Percentiles rank a stretch among this genome's conserved stretches.
Conservation (phyloP, 1,140 invertebrate species). For the Drosophila auraria region DNA sequence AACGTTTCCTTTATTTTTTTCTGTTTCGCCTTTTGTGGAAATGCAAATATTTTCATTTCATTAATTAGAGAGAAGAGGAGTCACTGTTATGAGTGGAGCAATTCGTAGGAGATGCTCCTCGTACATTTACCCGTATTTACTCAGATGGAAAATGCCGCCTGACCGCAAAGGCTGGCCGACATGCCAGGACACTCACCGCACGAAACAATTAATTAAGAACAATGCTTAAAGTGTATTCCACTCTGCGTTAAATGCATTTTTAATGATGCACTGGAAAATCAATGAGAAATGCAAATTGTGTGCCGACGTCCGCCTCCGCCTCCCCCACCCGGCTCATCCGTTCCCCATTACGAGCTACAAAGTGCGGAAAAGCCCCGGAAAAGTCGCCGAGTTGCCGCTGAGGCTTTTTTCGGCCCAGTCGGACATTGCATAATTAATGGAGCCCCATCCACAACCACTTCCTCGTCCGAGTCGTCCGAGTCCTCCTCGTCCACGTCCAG, state of each 20-base stretch:
- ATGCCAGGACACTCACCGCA: conserved; percentile 26
- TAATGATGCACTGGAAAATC: conserved; percentile 74
- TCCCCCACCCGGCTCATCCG: not conserved
- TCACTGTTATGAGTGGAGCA: conserved; percentile 9
- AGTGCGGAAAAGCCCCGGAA: conserved; percentile 26
- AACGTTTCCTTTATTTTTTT: conserved; percentile 12
- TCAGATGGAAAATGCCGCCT: conserved; percentile 7
- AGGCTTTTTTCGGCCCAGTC: conserved; percentile 43
- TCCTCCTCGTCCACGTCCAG: conserved; percentile 9
- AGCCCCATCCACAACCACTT: conserved; percentile 38
- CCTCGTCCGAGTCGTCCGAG: not conserved
- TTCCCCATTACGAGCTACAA: conserved; percentile 17
- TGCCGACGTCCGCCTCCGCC: not conserved
- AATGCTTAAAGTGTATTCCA: conserved; percentile 48
- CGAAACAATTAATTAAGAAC: conserved; percentile 74
- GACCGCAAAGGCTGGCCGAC: conserved; percentile 50
- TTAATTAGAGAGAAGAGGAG: conserved; percentile 56
- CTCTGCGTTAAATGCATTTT: conserved; percentile 72
- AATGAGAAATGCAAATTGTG: conserved; percentile 54
- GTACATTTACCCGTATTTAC: conserved; percentile 2
- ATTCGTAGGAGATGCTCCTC: not conserved
- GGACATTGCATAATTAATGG: conserved; percentile 59
- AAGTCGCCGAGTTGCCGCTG: conserved; percentile 28
- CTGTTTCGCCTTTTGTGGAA: conserved; percentile 33
- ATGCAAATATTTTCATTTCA: conserved; percentile 76